These are phyloP conservation scores for Shinisaurus crocodilurus DNA, from an alignment of 2,113 vertebrate species.

Conservation along the genomic window DNA sequence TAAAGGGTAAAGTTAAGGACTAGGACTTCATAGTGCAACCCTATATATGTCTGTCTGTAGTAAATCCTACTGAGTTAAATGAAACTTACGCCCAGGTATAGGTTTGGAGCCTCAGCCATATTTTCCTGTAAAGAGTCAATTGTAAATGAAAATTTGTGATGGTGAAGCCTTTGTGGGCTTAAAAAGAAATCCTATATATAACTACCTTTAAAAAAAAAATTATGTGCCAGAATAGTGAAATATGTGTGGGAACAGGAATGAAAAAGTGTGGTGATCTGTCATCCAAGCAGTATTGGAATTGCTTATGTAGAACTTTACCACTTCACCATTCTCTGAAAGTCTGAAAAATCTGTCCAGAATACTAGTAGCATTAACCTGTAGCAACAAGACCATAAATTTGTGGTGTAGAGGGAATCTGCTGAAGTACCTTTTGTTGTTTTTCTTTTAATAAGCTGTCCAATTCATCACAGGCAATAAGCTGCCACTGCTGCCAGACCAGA, in stretches of 20 bases:
- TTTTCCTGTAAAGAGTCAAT: not conserved
- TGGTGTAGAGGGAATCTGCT: not conserved
- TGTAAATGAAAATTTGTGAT: not conserved
- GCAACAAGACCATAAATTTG: not conserved
- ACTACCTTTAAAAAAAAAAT: not conserved
- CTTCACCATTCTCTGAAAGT: not conserved
- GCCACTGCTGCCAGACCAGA: not conserved
- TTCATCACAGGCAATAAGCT: not conserved
- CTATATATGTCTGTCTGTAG: not conserved
- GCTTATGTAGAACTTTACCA: not conserved
- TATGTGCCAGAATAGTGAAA: not conserved
- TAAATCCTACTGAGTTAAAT: not conserved
- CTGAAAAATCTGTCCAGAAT: not conserved
- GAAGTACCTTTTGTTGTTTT: not conserved
- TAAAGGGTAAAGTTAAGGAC: not conserved
- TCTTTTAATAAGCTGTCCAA: not conserved
- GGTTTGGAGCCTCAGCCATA: not conserved
- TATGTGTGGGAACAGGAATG: not conserved
- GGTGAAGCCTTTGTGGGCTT: not conserved
- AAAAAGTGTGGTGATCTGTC: not conserved
- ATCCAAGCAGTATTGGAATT: not conserved
- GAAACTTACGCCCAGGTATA: not conserved
- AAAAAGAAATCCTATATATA: not conserved
- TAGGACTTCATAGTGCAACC: not conserved
- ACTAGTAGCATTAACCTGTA: not conserved